Evolutionary conservation across 2,113 vertebrate genomes (phyloP), one percentile per base, ranked within the genome.

Genomic region (Sylvietta virens): DNA sequence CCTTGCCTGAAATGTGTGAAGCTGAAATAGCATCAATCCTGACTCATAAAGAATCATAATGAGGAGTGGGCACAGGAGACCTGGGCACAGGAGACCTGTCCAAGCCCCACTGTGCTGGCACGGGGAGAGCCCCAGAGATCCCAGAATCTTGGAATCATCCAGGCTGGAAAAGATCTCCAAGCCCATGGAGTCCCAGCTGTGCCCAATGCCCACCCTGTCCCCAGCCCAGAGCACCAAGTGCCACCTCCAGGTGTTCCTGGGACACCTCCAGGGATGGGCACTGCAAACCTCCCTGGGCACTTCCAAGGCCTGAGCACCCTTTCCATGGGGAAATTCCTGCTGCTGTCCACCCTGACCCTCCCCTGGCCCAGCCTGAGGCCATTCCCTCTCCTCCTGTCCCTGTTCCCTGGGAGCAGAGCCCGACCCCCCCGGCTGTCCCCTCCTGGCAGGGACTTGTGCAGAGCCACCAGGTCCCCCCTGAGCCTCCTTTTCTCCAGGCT

Each of bases 111-210:
- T 11, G 13, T 47, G 47, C 37, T 57, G 37, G 37, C 20, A 45
- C 0, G 0, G 35, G 28, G 6, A 40, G 26, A 86, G 40, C 35
- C 40, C 39, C 15, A 18, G 26, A 50, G 45, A 53, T 11, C 24
- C n/a, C 73, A 54, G 3, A n/a, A 70, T 20, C 47, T 0, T 39
- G 28, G 33, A 45, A 45, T n/a, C 28, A 53, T 5, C 13, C 23
- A 53, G 56, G 24, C 0, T 47, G 65, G 74, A 40, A 47, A 56
- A 62, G 10, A 3, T 0, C 39, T 39, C 33, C 54, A 1, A 10
- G 35, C 1, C 1, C 45, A 44, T 1, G 0, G 1, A 51, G 2
- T 2, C n/a, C n/a, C n/a, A n/a, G n/a, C n/a, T n/a, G n/a, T n/a
- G n/a, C n/a, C n/a, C n/a, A n/a, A n/a, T n/a, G n/a, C n/a, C n/a